Base-by-base conservation (phyloP, 2,888 invertebrate genomes). In the Cryptocephalus moraei region DNA sequence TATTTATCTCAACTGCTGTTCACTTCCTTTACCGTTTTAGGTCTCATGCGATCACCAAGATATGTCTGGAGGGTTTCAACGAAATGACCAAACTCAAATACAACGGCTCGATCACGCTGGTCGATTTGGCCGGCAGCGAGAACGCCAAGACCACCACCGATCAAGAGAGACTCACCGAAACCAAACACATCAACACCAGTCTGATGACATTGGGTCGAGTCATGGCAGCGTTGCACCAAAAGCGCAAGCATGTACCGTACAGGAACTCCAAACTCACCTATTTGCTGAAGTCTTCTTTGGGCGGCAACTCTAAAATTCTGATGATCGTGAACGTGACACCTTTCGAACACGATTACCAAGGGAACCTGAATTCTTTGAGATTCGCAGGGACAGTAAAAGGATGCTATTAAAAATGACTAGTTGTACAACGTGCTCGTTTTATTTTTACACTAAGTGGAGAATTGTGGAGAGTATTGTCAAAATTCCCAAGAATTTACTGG, bases 271-370 rank as follows among this genome's bases (percentile, higher is more conserved):
- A 92, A 66, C 72, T 94, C 12, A 94, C 94, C 0, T 88, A 89
- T 69, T 72, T 93, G 14, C 70, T 94, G 47, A 91, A 91, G 81
- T 90, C 90, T 10, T 85, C 86, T 52, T 74, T 94, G 9, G 92
- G 92, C 8, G 93, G 93, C 1, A 92, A 90, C 68, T 90, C 91
- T 0, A 94, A 94, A 71, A 91, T 91, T 0, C 76, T 94, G 36
- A 93, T 94, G 91, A 84, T 94, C 68, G 84, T 93, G 34, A 93
- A 93, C 71, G 80, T 93, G 56, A 83, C 90, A 10, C 92, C 93
- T 39, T 80, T 85, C 57, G 86, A 89, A 63, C 88, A 90, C 58
- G 84, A 86, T 64, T 86, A 82, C 61, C 77, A 76, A 55, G 94
- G 94, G 71, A 88, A 89, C n/a, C 74, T 93, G 6, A 91, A 87